Conservation (phyloP, 2,113 vertebrate species). For the Stegastes partitus region DNA sequence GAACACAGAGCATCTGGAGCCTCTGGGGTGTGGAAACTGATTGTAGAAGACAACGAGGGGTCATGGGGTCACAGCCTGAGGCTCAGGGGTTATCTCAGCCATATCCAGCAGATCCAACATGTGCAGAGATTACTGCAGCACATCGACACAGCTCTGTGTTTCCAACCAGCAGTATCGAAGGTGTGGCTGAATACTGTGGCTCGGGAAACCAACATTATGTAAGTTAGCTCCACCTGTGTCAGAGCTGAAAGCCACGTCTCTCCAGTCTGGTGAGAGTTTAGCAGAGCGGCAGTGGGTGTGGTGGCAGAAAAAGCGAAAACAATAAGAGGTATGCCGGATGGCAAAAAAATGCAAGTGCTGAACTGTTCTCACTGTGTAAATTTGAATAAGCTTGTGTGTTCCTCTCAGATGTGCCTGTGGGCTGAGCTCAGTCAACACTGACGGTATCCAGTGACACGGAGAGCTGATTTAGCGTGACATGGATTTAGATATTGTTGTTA, state of each 20-base stretch:
- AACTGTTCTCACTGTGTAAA: conserved; percentile 22
- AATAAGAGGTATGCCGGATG: conserved; percentile 33
- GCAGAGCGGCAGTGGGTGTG: conserved; percentile 44
- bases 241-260: conserved; percentile 42
- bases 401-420: background rate
- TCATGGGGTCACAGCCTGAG: background rate
- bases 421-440: conserved; percentile 7
- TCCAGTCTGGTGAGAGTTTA: conserved; percentile 53
- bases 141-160: conserved; percentile 27
- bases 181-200: conserved; percentile 43
- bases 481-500: conserved; percentile 4
- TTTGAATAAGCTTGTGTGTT: background rate
- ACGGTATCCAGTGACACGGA: background rate
- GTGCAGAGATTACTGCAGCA: conserved; percentile 24
- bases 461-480: background rate
- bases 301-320: conserved; percentile 21
- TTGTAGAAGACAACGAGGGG: background rate
- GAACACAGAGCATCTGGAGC: background rate
- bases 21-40: background rate
- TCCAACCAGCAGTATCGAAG: conserved; percentile 56
- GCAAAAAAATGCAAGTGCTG: conserved; percentile 5
- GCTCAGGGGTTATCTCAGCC: conserved; percentile 20
- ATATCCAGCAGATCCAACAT: conserved; percentile 28
- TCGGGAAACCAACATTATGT: conserved; percentile 42
- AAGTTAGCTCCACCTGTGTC: conserved; percentile 51